Conservation (phyloP, 2,888 invertebrate species). For the Chloroclystis v-ata region DNA sequence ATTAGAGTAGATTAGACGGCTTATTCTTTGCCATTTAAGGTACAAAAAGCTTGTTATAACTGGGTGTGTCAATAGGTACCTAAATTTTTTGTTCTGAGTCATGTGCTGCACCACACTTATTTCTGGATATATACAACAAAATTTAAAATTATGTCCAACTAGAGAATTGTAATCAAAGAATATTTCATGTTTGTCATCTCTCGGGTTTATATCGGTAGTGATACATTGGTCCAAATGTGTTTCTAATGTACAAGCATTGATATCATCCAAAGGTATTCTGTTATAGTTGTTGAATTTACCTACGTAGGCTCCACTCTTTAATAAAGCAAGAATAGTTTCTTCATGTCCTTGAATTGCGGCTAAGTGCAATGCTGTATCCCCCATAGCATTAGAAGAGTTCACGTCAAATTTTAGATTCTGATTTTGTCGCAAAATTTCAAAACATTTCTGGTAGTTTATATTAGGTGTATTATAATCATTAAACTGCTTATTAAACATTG, state of each 20-base stretch:
- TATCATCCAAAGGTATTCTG: conserved; percentile 84
- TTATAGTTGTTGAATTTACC: conserved; percentile 82
- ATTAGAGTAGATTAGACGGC: conserved; percentile 84
- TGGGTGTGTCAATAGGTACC: conserved; percentile 86
- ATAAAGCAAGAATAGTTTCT: conserved; percentile 79
- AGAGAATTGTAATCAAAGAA: conserved; percentile 85
- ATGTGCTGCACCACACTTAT: conserved; percentile 86
- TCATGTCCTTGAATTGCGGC: conserved; percentile 84
- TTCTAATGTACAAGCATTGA: conserved; percentile 83
- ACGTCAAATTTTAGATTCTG: conserved; percentile 77
- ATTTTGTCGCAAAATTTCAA: conserved; percentile 78
- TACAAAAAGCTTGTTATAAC: conserved; percentile 87
- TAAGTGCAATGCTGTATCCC: conserved; percentile 85
- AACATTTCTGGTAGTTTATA: conserved; percentile 79
- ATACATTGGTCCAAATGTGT: conserved; percentile 86
- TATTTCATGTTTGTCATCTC: conserved; percentile 84
- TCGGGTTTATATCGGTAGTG: conserved; percentile 80
- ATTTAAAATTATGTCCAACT: conserved; percentile 72
- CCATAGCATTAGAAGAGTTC: conserved; percentile 79
- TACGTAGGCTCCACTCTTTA: conserved; percentile 85
- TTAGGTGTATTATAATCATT: conserved; percentile 67
- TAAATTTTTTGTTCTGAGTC: conserved; percentile 81
- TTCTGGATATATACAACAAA: too few species aligned
- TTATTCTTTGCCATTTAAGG: conserved; percentile 88
- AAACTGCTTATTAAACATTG: conserved; percentile 77